phyloP scores from a whole-genome alignment of 2,113 vertebrate genomes.

The Peromyscus polionotus region DNA sequence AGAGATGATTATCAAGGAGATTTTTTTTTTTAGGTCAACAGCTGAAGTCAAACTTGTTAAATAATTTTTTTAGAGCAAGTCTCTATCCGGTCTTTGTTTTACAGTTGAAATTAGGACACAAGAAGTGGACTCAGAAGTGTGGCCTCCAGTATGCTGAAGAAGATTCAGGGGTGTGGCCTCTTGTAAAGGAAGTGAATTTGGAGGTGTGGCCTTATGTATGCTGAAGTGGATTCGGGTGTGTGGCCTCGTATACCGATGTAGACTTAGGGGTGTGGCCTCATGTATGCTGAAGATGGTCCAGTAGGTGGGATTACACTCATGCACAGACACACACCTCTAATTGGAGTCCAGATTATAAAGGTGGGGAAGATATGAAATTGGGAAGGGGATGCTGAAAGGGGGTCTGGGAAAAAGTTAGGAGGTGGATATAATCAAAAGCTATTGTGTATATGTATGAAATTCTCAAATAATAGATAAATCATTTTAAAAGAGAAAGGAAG shows the following conservation, averaged over 20 bases:
- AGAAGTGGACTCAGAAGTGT: too few species aligned
- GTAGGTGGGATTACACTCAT: too few species aligned
- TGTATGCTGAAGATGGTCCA: neutral
- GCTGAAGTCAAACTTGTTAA: slow-evolving; percentile 30
- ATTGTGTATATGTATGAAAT: neutral
- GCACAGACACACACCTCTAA: neutral
- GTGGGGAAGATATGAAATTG: neutral
- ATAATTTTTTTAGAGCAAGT: neutral
- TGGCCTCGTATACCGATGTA: neutral
- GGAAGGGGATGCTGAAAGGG: neutral
- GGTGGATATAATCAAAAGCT: neutral
- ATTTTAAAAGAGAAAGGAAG: neutral
- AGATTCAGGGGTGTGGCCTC: too few species aligned
- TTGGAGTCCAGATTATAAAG: too few species aligned
- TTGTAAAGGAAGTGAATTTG: neutral
- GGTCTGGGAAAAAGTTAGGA: neutral
- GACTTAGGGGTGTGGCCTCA: neutral
- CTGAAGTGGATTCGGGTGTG: neutral
- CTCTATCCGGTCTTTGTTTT: neutral
- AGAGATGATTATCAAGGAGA: neutral
- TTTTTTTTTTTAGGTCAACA: slow-evolving; percentile 25
- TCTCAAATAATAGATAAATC: neutral
- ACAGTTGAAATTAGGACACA: neutral
- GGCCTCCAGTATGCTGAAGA: accelerated
- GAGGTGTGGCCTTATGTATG: neutral